Evolutionary conservation across 2,888 invertebrate species (phyloP), one percentile per base, ranked within the genome.

Genomic region (Trachelus tabidus): DNA sequence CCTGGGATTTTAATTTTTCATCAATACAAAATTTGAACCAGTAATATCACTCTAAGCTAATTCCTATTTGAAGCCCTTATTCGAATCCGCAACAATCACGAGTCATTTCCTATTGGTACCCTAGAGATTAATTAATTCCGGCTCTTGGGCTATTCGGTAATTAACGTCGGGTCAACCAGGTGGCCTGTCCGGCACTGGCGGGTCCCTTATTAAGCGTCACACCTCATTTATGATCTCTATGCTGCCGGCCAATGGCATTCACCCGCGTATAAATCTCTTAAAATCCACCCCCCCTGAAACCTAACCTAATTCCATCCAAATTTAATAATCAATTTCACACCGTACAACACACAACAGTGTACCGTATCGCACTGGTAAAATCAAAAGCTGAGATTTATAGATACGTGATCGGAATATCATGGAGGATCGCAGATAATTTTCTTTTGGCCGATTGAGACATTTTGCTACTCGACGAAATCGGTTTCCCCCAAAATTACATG

Each of bases 51-150:
- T 9, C 1, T 23, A 9, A 23, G 23, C 1, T 23, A 23, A 56
- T 56, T 56, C 56, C 56, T 23, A 56, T 56, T 56, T 9, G 9
- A 23, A 23, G 23, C 56, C 23, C 56, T 71, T 71, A 31, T 31
- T 1, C 34, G 31, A 71, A 71, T 34, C 31, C 71, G 71, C 31
- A 71, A 56, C 56, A 56, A 23, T 56, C 56, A 56, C 56, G 23
- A 56, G 56, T 56, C 56, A 56, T 56, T 56, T 56, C 56, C 56
- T 56, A 56, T 56, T 56, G 56, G 56, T 56, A 23, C 23, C 56
- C 56, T 23, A 9, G 56, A 71, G 77, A 75, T 75, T 77, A 75
- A 77, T 75, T 75, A 74, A 77, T 77, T 77, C 77, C 75, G 69
- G 37, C 69, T 33, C 69, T 69, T 35, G 37, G 35, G 75, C 75